These are phyloP conservation scores for Pipistrellus kuhlii DNA, from an alignment of 2,797 vertebrate genomes.

Conservation along the genomic window DNA sequence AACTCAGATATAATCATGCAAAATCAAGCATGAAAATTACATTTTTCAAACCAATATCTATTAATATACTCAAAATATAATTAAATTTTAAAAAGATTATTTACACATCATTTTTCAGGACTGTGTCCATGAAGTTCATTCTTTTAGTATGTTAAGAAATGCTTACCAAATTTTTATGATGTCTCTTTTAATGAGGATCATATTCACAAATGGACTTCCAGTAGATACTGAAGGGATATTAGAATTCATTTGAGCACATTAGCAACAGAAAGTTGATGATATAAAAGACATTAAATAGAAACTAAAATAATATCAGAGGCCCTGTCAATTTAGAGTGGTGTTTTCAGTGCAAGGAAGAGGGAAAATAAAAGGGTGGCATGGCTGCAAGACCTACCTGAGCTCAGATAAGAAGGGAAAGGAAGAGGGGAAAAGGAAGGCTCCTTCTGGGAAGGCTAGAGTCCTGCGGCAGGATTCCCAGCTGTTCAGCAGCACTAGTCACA, in stretches of 20 bases:
- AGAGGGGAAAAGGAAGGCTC: neutral
- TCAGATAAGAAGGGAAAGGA: neutral
- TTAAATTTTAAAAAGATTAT: neutral
- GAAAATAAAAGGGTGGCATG: neutral
- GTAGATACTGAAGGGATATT: neutral
- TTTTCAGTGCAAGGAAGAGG: neutral
- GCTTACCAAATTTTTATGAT: neutral
- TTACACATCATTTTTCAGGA: neutral
- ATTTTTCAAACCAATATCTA: neutral
- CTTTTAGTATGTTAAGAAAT: neutral
- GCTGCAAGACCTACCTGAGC: neutral
- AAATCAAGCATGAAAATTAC: neutral
- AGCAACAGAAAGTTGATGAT: neutral
- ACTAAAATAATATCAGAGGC: neutral
- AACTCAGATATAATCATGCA: neutral
- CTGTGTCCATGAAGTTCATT: neutral
- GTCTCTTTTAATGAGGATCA: neutral
- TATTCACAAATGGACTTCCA: neutral
- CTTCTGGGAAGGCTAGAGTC: neutral
- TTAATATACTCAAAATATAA: neutral
- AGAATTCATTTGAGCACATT: slow-evolving; percentile 22
- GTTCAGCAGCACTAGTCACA: neutral
- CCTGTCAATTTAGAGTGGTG: neutral
- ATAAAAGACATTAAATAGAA: neutral
- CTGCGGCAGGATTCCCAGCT: neutral